Evolutionary conservation across 2,113 vertebrate species (phyloP).

Genomic region (Emydocephalus ijimae): DNA sequence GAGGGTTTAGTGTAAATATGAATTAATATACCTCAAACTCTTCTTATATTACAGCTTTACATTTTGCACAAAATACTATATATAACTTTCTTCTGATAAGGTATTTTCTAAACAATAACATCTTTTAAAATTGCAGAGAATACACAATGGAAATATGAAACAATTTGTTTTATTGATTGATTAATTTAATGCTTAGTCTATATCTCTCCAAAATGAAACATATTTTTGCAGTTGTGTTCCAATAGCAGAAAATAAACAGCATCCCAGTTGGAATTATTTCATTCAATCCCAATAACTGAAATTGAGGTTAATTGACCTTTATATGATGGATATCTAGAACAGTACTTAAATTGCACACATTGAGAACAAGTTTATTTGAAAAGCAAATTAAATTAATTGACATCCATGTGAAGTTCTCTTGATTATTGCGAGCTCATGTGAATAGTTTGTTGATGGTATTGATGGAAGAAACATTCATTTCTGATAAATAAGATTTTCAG

Average conservation of each 20-base stretch:
- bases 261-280: conserved; percentile 60
- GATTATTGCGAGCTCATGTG: conserved; percentile 71
- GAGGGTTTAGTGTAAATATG: conserved; percentile 47
- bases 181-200: background rate
- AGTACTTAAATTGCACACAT: conserved; percentile 51
- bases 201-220: conserved; percentile 3
- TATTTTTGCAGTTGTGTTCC: conserved; percentile 29
- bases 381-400: conserved; percentile 71
- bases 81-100: background rate
- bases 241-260: background rate
- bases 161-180: background rate
- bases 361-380: conserved; percentile 62
- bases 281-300: conserved; percentile 56
- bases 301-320: conserved; percentile 59
- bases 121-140: background rate
- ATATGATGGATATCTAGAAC: conserved; percentile 61
- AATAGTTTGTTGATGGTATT: conserved; percentile 69
- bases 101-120: background rate
- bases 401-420: conserved; percentile 68
- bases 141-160: conserved; percentile 5
- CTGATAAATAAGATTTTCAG: conserved; percentile 71
- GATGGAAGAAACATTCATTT: conserved; percentile 71
- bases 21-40: conserved; percentile 34
- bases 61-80: background rate
- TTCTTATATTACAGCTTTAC: conserved; percentile 25